Evolutionary conservation across 2,888 invertebrate genomes (phyloP).

Genomic region (Drosophila flavopinicola): DNA sequence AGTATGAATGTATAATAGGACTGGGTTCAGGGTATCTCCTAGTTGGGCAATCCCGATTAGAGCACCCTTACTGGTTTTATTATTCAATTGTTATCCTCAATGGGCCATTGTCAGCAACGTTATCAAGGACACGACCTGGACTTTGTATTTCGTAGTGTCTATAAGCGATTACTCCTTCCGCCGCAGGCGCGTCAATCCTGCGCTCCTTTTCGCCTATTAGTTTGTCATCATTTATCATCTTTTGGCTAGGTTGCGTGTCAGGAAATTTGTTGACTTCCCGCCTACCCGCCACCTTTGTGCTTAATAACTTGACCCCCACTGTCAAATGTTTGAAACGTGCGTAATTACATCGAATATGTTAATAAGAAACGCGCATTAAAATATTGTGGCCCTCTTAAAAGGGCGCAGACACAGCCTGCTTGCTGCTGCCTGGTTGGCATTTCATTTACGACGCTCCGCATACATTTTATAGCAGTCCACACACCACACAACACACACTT

Average conservation of each 20-base stretch:
- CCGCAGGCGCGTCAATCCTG: constrained; percentile 47
- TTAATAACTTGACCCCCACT: constrained; percentile 37
- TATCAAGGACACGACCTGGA: constrained; percentile 57
- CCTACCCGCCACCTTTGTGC: constrained; percentile 5
- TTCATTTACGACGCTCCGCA: constrained; percentile 41
- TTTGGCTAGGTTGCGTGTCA: constrained; percentile 63
- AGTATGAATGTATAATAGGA: too few relatives aligned
- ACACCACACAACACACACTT: neutral
- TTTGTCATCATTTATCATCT: constrained; percentile 75
- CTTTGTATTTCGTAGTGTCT: constrained; percentile 17
- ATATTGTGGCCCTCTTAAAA: constrained; percentile 54
- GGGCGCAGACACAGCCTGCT: constrained; percentile 22
- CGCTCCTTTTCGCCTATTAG: constrained; percentile 60
- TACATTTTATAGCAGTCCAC: constrained; percentile 29
- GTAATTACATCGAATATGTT: constrained; percentile 76
- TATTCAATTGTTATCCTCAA: constrained; percentile 49
- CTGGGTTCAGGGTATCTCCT: neutral
- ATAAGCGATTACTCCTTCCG: constrained; percentile 13
- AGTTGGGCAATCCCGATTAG: neutral
- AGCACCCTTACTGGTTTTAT: constrained; percentile 6
- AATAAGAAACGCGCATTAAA: constrained; percentile 61
- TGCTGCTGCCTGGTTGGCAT: constrained; percentile 13
- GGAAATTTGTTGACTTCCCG: constrained; percentile 38
- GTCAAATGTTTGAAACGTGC: constrained; percentile 70
- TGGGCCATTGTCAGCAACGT: constrained; percentile 36